Evolutionary conservation across 2,888 invertebrate genomes (phyloP).

Genomic region (Lamellibrachia satsuma): DNA sequence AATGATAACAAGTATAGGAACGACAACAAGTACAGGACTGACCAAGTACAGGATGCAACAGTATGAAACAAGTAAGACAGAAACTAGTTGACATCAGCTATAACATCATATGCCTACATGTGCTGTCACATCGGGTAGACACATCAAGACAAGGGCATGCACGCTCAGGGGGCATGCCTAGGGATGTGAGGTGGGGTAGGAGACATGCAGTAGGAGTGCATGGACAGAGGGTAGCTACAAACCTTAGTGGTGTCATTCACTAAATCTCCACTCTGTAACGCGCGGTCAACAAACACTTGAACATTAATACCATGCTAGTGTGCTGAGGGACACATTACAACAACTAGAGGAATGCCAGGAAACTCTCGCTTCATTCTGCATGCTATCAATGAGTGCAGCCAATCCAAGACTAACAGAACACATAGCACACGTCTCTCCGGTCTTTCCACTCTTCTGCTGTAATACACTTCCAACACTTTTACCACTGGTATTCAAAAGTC

Average conservation of each 20-base stretch:
- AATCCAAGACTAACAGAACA: not conserved
- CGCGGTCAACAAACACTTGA: conserved; percentile 18
- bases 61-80: not conserved
- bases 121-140: not conserved
- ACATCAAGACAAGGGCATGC: not conserved
- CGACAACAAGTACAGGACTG: not conserved
- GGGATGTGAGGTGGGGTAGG: not conserved
- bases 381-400: conserved; percentile 8
- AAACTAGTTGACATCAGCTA: not conserved
- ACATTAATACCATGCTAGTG: not conserved
- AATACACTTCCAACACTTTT: not conserved
- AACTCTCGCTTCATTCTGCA: not conserved
- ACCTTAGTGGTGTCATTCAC: conserved; percentile 66
- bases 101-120: not conserved
- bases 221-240: conserved; percentile 45
- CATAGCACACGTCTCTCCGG: not conserved
- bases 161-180: not conserved
- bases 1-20: not conserved
- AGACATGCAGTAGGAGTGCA: not conserved
- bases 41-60: not conserved
- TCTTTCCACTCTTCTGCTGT: not conserved
- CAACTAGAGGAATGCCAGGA: not conserved
- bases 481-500: not conserved
- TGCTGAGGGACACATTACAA: not conserved
- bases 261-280: conserved; percentile 58